Percentiles rank a stretch among this genome's conserved stretches.
phyloP scores from a whole-genome alignment of 1,140 invertebrate genomes.

The Nasonia giraulti region DNA sequence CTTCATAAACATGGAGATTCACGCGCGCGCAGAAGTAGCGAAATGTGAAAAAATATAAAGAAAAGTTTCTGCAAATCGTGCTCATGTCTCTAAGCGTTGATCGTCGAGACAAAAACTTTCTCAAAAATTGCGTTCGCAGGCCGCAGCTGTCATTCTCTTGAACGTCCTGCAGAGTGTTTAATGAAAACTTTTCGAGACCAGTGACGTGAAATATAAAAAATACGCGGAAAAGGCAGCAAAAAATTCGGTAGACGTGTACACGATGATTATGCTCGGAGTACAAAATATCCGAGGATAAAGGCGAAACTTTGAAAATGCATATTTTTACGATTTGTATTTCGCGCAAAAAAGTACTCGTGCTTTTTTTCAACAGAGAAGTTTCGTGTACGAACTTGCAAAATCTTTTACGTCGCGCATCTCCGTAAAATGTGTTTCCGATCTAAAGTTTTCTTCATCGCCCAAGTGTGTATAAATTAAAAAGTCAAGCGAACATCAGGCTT shows the following conservation, averaged over 20 bases:
- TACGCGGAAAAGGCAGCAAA: neutral
- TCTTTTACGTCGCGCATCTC: too few species aligned
- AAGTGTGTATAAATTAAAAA: too few species aligned
- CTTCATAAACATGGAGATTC: too few species aligned
- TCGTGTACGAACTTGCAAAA: too few species aligned
- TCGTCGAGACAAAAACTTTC: neutral
- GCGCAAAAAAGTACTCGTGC: too few species aligned
- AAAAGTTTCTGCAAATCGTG: neutral
- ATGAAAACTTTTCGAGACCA: neutral
- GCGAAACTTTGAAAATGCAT: too few species aligned
- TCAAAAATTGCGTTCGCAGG: neutral
- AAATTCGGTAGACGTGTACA: neutral
- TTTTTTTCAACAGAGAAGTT: too few species aligned
- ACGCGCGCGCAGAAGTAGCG: neutral
- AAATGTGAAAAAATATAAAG: neutral
- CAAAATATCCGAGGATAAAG: neutral
- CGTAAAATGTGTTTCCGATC: too few species aligned
- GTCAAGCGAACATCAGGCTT: too few species aligned
- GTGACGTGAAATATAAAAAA: neutral
- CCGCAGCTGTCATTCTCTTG: neutral
- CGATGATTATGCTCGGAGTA: too few species aligned
- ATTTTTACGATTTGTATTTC: too few species aligned
- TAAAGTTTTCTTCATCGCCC: too few species aligned
- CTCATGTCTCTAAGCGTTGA: neutral
- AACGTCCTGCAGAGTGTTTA: neutral